Percentiles rank a stretch among this genome's conserved stretches.
Evolutionary conservation across 2,888 invertebrate species (phyloP).

Genomic region (Willowsia nigromaculata): DNA sequence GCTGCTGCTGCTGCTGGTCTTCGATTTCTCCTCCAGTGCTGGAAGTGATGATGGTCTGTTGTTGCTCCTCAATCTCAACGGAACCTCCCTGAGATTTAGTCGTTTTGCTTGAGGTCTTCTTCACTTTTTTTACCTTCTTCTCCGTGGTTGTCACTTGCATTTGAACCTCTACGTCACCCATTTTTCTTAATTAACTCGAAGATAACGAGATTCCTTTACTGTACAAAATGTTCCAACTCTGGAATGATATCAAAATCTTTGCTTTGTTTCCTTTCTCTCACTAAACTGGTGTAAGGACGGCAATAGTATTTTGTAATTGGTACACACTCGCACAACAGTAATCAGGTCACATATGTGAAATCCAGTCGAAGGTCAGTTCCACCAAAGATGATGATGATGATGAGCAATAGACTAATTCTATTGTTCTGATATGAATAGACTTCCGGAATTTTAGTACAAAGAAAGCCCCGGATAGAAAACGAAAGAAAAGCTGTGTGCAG

Average conservation of each 20-base stretch:
- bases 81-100: slow-evolving; percentile 86
- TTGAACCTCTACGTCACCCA: slow-evolving; percentile 95
- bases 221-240: background rate
- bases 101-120: slow-evolving; percentile 86
- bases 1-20: slow-evolving; percentile 55
- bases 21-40: slow-evolving; percentile 86
- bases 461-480: background rate
- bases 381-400: background rate
- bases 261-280: background rate
- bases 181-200: slow-evolving; percentile 79
- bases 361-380: slow-evolving; percentile 27
- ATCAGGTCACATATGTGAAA: slow-evolving; percentile 31
- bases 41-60: slow-evolving; percentile 81
- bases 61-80: slow-evolving; percentile 83
- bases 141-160: slow-evolving; percentile 87
- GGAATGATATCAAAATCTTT: no score
- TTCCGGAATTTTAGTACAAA: background rate
- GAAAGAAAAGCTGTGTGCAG: background rate
- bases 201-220: no score
- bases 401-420: background rate
- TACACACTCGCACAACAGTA: background rate
- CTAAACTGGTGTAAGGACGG: background rate
- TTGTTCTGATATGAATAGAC: background rate
- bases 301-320: background rate
- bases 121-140: slow-evolving; percentile 93